Percentiles rank a stretch among this genome's conserved stretches.
Evolutionary conservation across 2,113 vertebrate species (phyloP).

Genomic region (Suricata suricatta): DNA sequence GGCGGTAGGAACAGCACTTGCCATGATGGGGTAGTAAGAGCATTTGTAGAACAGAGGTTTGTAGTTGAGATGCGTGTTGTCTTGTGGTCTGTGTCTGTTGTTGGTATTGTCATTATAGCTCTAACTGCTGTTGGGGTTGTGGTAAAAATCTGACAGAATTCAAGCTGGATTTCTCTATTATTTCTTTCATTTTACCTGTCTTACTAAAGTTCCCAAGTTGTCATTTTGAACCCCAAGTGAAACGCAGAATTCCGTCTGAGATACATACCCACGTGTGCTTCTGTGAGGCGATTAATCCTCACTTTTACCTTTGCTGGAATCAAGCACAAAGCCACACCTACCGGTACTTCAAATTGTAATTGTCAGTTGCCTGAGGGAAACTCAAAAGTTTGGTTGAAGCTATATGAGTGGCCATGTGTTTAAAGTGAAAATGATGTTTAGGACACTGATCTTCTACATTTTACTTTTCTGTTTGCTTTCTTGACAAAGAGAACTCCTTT

Average conservation of each 20-base stretch:
- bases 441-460: not conserved
- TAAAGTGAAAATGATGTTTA: slow-evolving; percentile 12
- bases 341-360: not conserved
- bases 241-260: not conserved
- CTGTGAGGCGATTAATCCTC: not conserved
- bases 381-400: not conserved
- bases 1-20: fast-evolving
- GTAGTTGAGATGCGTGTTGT: not conserved
- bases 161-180: not conserved
- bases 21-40: not conserved
- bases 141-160: not conserved
- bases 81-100: not conserved
- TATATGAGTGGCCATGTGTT: not conserved
- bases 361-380: not conserved
- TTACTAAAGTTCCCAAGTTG: not conserved
- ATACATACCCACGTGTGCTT: not conserved
- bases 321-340: not conserved
- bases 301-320: not conserved
- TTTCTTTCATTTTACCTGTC: not conserved
- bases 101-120: fast-evolving
- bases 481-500: not conserved
- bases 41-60: not conserved
- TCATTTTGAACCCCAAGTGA: not conserved
- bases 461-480: not conserved
- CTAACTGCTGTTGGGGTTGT: not conserved